Evolutionary conservation across 1,140 invertebrate species (phyloP).

Genomic region (Drosophila arizonae): DNA sequence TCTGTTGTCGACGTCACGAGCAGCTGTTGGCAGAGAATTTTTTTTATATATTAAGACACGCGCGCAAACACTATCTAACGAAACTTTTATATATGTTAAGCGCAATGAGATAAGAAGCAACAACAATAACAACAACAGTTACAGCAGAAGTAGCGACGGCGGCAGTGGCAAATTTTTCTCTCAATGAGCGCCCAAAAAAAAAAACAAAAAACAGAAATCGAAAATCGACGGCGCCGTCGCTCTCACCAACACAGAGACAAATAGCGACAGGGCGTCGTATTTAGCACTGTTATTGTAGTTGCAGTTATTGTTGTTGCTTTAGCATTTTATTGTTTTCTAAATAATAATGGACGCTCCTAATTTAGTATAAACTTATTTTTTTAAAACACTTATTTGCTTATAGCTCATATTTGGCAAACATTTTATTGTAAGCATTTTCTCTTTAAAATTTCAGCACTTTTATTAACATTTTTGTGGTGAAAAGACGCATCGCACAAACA

Average conservation of each 20-base stretch:
- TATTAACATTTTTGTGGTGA: slow-evolving; percentile 72
- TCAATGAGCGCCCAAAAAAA: slow-evolving; percentile 26
- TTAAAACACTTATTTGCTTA: slow-evolving; percentile 1
- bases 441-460: slow-evolving; percentile 52
- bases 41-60: slow-evolving; percentile 34
- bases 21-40: slow-evolving; percentile 27
- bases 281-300: slow-evolving; percentile 35
- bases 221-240: slow-evolving; percentile 58
- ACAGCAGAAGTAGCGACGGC: slow-evolving; percentile 9
- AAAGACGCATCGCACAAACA: slow-evolving; percentile 39
- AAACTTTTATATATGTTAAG: slow-evolving; percentile 21
- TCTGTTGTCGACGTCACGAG: slow-evolving; percentile 31
- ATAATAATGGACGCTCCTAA: slow-evolving; percentile 12
- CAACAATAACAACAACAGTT: slow-evolving; percentile 25
- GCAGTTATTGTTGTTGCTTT: background rate
- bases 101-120: slow-evolving; percentile 27
- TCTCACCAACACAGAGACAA: slow-evolving; percentile 32
- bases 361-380: slow-evolving; percentile 9
- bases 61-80: slow-evolving; percentile 19
- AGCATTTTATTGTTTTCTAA: slow-evolving; percentile 15
- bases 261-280: slow-evolving; percentile 50
- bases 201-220: slow-evolving; percentile 39
- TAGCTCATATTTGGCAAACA: background rate
- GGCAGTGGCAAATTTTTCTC: slow-evolving; percentile 21
- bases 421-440: slow-evolving; percentile 24